phyloP scores from a whole-genome alignment of 2,797 vertebrate species.

The Kryptopterus vitreolus region DNA sequence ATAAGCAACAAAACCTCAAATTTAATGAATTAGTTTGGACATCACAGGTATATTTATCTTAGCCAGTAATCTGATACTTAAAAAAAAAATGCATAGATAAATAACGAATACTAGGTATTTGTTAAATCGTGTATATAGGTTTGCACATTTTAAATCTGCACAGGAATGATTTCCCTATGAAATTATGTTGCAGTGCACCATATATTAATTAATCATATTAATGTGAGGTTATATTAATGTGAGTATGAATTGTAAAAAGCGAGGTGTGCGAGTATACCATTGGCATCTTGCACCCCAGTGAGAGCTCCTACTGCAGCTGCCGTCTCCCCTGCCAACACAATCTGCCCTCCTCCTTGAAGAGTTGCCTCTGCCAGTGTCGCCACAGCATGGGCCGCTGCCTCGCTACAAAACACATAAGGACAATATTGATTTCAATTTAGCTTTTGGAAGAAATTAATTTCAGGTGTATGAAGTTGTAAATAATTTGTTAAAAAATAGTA shows the following conservation, averaged over 20 bases:
- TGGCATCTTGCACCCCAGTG: conserved; percentile 93
- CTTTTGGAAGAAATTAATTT: too few relatives aligned
- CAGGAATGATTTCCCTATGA: too few relatives aligned
- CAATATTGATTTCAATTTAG: background rate
- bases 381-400: conserved; percentile 96
- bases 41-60: background rate
- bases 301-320: conserved; percentile 95
- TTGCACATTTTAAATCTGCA: background rate
- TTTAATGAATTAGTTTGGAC: background rate
- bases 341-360: conserved; percentile 95
- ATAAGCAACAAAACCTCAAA: background rate
- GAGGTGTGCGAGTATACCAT: conserved; percentile 75
- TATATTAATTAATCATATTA: too few relatives aligned
- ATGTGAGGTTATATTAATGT: too few relatives aligned
- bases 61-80: background rate
- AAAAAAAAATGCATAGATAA: background rate
- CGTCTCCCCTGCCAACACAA: conserved; percentile 93
- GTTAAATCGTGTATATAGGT: background rate
- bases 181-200: background rate
- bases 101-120: background rate
- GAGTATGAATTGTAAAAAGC: background rate
- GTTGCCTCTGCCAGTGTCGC: conserved; percentile 96
- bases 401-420: conserved; percentile 73
- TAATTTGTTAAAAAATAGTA: too few relatives aligned
- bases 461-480: background rate